Base-by-base conservation (phyloP, 2,797 vertebrate genomes). In the Clarias fuscus region DNA sequence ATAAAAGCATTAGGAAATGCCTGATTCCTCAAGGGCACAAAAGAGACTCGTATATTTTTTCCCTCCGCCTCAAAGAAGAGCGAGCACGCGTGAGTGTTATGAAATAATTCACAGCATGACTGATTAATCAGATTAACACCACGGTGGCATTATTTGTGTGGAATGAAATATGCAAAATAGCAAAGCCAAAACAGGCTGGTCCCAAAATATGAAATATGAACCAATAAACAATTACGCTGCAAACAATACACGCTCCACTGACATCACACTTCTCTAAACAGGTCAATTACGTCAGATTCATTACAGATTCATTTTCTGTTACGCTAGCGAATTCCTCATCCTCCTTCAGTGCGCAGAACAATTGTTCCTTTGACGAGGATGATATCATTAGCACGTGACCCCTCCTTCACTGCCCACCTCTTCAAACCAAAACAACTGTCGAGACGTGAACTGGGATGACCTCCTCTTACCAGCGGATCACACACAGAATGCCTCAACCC, bases 351-450 rank as follows among this genome's bases (percentile, higher is more conserved):
- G 20, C 67, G 64, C n/a, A 53, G 83, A 88, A 90, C 89, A 90
- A 90, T 90, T 43, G 33, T 59, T 85, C 48, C 88, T 84, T 89
- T 86, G 88, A 92, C 87, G 88, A 92, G 91, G 92, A 92, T 93
- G 89, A 90, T 83, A 88, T 94, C 92, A 94, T 93, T 93, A 92
- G 94, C 95, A 95, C 92, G 93, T 94, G 95, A 94, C 93, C 77
- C 93, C 94, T 94, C 93, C 92, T 93, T 93, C 93, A 65, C 87
- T 83, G 72, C 48, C 87, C 88, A 87, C 84, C 82, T 80, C 93
- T 93, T 90, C 92, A 8, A 93, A 92, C 91, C 91, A 83, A 93
- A 92, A 93, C 94, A 93, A 92, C 91, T 86, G 90, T 40, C 22
- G 77, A 84, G 91, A 84, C 76, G 75, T n/a, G 59, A 71, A 37